Evolutionary conservation across 2,797 vertebrate species (phyloP).

Genomic region (Phataginus tetradactyla): DNA sequence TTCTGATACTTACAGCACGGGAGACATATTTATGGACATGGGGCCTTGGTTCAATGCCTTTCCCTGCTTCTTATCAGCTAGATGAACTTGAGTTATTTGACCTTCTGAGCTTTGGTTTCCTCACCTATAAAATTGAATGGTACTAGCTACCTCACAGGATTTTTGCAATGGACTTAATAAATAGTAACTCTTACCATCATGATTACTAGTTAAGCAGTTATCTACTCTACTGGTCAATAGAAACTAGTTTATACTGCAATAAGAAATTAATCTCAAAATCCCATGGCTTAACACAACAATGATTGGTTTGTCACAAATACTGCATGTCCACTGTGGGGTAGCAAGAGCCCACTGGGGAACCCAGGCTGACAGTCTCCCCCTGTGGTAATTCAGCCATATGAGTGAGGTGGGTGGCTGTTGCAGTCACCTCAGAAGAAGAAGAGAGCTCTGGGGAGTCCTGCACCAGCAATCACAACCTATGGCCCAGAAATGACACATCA

Average conservation of each 20-base stretch:
- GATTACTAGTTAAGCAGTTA: not conserved
- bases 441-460: not conserved
- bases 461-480: not conserved
- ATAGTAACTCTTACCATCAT: not conserved
- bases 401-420: not conserved
- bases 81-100: not conserved
- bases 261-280: not conserved
- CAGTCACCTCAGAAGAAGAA: not conserved
- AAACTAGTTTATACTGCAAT: not conserved
- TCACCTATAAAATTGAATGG: not conserved
- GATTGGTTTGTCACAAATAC: not conserved
- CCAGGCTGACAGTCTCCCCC: not conserved
- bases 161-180: not conserved
- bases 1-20: not conserved
- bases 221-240: not conserved
- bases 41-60: not conserved
- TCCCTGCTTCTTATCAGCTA: not conserved
- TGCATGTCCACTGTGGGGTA: not conserved
- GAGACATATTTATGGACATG: not conserved
- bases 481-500: not conserved
- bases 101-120: not conserved
- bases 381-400: not conserved
- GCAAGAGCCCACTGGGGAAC: not conserved
- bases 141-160: not conserved
- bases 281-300: not conserved